phyloP scores from a whole-genome alignment of 1,140 invertebrate genomes.

The Drosophila setifemur region DNA sequence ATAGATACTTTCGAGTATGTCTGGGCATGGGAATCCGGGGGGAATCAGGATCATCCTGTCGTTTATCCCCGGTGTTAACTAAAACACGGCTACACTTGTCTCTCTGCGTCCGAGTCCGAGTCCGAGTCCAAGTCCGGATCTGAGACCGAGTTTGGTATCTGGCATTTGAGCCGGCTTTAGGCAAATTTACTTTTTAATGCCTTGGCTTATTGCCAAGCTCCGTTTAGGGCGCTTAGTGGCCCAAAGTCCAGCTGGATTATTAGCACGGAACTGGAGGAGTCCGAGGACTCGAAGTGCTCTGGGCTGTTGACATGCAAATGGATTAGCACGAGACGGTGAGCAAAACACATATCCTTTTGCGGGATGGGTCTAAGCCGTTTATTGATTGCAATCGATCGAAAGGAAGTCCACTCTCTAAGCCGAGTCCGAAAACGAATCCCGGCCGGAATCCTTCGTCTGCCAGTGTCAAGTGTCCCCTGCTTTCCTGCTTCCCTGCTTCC shows the following conservation, averaged over 20 bases:
- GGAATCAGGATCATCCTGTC: constrained; percentile 1
- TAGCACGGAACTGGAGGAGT: constrained; percentile 42
- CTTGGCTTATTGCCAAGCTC: constrained; percentile 72
- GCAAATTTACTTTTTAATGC: constrained; percentile 78
- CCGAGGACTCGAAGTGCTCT: not conserved
- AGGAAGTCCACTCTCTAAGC: constrained; percentile 48
- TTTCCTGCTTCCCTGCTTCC: not conserved
- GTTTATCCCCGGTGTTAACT: constrained; percentile 35
- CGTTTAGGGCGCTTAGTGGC: constrained; percentile 71
- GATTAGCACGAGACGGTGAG: constrained; percentile 53
- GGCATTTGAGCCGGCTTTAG: constrained; percentile 56
- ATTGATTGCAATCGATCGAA: constrained; percentile 75
- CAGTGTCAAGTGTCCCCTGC: constrained; percentile 70
- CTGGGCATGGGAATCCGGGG: no score
- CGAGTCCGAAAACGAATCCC: not conserved
- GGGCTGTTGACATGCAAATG: constrained; percentile 71
- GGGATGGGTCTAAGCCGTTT: constrained; percentile 62
- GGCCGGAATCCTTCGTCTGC: not conserved
- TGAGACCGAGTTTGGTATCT: constrained; percentile 15
- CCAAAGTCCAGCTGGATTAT: constrained; percentile 39
- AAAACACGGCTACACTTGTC: constrained; percentile 41
- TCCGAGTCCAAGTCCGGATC: not conserved
- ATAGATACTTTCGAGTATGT: not conserved
- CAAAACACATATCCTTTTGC: constrained; percentile 60
- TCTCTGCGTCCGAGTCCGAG: not conserved